phyloP scores from a whole-genome alignment of 2,113 vertebrate species.

The Rhadina sibilatrix region DNA sequence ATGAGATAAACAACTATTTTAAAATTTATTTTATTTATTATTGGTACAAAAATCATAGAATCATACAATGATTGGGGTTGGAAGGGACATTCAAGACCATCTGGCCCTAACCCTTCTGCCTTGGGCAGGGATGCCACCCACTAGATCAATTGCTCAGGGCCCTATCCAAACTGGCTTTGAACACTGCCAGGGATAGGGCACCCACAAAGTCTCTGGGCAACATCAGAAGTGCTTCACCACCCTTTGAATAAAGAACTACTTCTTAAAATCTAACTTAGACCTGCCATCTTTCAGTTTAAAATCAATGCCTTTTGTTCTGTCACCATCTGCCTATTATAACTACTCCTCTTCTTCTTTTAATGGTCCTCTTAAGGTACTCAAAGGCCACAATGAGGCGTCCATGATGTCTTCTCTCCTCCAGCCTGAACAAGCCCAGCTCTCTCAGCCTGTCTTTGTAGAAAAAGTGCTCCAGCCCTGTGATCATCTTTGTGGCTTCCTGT shows the following conservation, averaged over 20 bases:
- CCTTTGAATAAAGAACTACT: not conserved
- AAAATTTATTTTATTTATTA: not conserved
- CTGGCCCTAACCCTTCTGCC: not conserved
- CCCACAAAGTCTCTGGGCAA: not conserved
- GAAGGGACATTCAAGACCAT: not conserved
- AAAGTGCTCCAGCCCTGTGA: not conserved
- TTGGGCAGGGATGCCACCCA: not conserved
- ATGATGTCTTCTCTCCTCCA: not conserved
- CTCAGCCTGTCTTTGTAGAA: not conserved
- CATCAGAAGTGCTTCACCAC: not conserved
- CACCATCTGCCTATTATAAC: not conserved
- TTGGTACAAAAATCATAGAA: not conserved
- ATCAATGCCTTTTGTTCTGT: not conserved
- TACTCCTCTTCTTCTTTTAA: not conserved
- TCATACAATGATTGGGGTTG: not conserved
- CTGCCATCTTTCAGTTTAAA: not conserved
- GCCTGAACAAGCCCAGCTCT: not conserved
- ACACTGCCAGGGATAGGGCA: not conserved
- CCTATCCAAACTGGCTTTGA: not conserved
- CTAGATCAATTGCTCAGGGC: not conserved
- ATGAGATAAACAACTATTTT: not conserved
- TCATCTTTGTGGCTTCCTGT: not conserved
- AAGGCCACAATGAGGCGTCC: not conserved
- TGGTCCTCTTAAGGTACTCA: not conserved
- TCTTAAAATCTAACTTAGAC: not conserved